Percentiles rank a stretch among this genome's conserved stretches.
These are phyloP conservation scores for Heliconius nattereri DNA, from an alignment of 1,140 invertebrate species.

Conservation along the genomic window DNA sequence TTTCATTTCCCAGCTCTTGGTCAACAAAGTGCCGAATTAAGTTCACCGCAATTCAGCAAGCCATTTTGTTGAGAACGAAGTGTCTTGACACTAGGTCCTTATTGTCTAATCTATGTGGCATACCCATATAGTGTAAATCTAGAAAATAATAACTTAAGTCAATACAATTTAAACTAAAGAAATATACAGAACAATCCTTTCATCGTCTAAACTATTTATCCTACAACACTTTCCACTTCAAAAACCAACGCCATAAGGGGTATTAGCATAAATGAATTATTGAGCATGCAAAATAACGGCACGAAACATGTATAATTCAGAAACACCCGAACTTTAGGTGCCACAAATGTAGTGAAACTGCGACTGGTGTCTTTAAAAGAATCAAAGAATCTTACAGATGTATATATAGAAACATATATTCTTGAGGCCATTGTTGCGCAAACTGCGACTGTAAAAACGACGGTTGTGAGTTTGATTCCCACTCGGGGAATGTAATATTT, in stretches of 20 bases:
- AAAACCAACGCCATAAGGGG: not conserved
- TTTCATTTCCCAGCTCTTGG: too few species aligned
- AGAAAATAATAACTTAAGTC: not conserved
- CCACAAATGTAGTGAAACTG: constrained; percentile 12
- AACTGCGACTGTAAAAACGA: too few species aligned
- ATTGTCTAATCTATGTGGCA: too few species aligned
- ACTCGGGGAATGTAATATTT: too few species aligned
- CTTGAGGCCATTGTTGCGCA: too few species aligned
- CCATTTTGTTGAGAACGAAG: too few species aligned
- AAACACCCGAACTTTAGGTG: constrained; percentile 15
- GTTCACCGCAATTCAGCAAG: too few species aligned
- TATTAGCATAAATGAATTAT: constrained; percentile 38
- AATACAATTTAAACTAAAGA: not conserved
- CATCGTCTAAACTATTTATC: not conserved
- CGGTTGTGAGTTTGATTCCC: too few species aligned
- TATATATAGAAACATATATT: too few species aligned
- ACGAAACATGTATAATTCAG: constrained; percentile 22
- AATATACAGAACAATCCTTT: not conserved
- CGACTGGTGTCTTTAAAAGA: not conserved
- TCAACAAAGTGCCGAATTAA: too few species aligned
- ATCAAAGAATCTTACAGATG: not conserved
- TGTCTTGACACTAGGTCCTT: too few species aligned
- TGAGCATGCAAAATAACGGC: constrained; percentile 28
- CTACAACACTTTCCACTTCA: constrained; percentile 2
- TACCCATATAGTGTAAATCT: too few species aligned